Evolutionary conservation across 2,797 vertebrate species (phyloP).

Genomic region (Eupleurogrammus muticus): DNA sequence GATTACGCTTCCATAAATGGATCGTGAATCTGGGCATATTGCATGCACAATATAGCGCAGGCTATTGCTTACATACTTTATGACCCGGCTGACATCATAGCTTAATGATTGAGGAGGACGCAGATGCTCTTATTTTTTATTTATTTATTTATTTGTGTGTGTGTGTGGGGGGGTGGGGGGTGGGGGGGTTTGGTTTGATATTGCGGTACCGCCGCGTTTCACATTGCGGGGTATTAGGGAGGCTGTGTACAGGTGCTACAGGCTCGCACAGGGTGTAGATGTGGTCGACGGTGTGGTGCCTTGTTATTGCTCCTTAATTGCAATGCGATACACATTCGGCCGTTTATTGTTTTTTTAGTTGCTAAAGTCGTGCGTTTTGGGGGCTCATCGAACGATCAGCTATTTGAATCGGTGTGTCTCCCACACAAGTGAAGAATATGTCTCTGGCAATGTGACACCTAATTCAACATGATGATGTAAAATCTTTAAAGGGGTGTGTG

Average conservation of each 20-base stretch:
- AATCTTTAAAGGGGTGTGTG: constrained; percentile 38
- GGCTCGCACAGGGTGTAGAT: constrained; percentile 59
- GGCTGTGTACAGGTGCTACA: constrained; percentile 73
- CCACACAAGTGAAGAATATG: constrained; percentile 31
- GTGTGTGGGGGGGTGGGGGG: not conserved
- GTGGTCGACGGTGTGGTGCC: constrained; percentile 60
- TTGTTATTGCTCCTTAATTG: constrained; percentile 62
- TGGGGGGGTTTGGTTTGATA: constrained; percentile 59
- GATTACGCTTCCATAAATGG: constrained; percentile 45
- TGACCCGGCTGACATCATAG: constrained; percentile 69
- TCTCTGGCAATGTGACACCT: constrained; percentile 53
- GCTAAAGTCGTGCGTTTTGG: constrained; percentile 31
- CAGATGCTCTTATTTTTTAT: constrained; percentile 55
- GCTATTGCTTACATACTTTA: constrained; percentile 61
- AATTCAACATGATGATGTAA: constrained; percentile 57
- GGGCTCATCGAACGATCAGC: constrained; percentile 10
- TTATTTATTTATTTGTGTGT: no score
- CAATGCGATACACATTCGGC: constrained; percentile 57
- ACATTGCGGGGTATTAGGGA: constrained; percentile 65
- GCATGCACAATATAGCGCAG: constrained; percentile 60
- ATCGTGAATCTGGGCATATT: constrained; percentile 43
- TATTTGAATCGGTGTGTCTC: constrained; percentile 15
- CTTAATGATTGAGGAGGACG: constrained; percentile 57
- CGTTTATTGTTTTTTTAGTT: constrained; percentile 38
- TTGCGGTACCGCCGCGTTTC: constrained; percentile 67